Evolutionary conservation across 2,888 invertebrate species (phyloP).

Genomic region (Cephus runcator): DNA sequence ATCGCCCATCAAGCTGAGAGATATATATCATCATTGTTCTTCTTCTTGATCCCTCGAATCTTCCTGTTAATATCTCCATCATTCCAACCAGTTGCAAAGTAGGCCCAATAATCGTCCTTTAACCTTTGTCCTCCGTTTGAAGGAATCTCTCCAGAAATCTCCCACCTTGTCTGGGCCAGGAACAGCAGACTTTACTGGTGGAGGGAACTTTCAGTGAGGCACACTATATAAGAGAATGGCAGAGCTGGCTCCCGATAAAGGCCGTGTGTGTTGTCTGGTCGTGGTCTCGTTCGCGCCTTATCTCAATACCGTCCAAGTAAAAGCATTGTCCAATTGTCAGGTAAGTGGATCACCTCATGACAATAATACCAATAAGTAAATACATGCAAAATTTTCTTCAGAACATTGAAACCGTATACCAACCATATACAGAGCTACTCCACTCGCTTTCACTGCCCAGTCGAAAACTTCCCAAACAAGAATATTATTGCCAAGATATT

Average conservation of each 20-base stretch:
- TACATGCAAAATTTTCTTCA: too few species aligned
- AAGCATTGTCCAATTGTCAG: neutral
- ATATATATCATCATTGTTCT: too few species aligned
- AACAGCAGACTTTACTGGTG: constrained; percentile 46
- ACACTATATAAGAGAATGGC: constrained; percentile 63
- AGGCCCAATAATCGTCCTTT: too few species aligned
- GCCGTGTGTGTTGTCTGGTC: constrained; percentile 57
- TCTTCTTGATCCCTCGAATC: too few species aligned
- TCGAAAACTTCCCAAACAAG: too few species aligned
- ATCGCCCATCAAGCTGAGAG: neutral
- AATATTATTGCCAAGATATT: too few species aligned
- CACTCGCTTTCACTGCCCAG: too few species aligned
- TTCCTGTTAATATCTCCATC: too few species aligned
- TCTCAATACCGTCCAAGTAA: neutral
- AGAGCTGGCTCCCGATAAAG: constrained; percentile 59
- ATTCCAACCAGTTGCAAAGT: too few species aligned
- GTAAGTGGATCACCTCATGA: constrained; percentile 6
- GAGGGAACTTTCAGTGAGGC: constrained; percentile 62
- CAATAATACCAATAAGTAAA: too few species aligned
- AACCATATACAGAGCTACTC: too few species aligned
- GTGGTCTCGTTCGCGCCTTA: constrained; percentile 32
- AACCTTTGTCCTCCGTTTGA: constrained; percentile 10
- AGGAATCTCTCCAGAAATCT: constrained; percentile 20
- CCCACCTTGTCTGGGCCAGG: constrained; percentile 34
- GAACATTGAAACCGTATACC: too few species aligned